Percentiles rank a stretch among this genome's conserved stretches.
phyloP scores from a whole-genome alignment of 2,797 vertebrate species.

The Mormyrops attenuatus region DNA sequence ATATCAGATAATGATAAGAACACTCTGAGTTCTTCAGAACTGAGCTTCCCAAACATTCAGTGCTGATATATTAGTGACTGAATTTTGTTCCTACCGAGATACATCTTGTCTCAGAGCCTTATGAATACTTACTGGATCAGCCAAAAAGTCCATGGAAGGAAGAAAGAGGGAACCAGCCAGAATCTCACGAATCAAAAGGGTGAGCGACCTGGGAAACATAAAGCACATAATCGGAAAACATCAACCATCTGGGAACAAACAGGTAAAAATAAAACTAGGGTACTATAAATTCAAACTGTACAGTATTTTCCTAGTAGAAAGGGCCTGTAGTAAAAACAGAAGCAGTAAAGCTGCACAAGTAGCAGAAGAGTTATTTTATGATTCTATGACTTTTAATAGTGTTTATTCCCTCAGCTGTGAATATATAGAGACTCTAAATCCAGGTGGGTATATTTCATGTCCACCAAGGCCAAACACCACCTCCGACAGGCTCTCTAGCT shows the following conservation, averaged over 20 bases:
- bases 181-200: slow-evolving; percentile 89
- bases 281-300: background rate
- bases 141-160: slow-evolving; percentile 94
- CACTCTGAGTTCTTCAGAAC: background rate
- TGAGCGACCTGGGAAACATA: slow-evolving; percentile 69
- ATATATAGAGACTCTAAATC: background rate
- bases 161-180: slow-evolving; percentile 94
- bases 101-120: background rate
- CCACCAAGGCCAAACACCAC: background rate
- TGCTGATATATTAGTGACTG: background rate
- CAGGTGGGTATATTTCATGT: background rate
- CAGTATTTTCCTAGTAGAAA: background rate
- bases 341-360: background rate
- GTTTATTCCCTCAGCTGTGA: background rate
- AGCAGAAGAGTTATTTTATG: background rate
- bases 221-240: slow-evolving; percentile 6
- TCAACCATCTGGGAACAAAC: background rate
- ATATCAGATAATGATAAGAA: background rate
- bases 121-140: slow-evolving; percentile 82
- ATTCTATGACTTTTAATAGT: background rate
- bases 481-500: background rate
- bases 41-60: background rate
- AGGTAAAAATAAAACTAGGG: background rate
- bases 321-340: background rate
- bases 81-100: background rate